phyloP scores from a whole-genome alignment of 1,140 invertebrate species.

The Pseudomyrmex cubaensis region DNA sequence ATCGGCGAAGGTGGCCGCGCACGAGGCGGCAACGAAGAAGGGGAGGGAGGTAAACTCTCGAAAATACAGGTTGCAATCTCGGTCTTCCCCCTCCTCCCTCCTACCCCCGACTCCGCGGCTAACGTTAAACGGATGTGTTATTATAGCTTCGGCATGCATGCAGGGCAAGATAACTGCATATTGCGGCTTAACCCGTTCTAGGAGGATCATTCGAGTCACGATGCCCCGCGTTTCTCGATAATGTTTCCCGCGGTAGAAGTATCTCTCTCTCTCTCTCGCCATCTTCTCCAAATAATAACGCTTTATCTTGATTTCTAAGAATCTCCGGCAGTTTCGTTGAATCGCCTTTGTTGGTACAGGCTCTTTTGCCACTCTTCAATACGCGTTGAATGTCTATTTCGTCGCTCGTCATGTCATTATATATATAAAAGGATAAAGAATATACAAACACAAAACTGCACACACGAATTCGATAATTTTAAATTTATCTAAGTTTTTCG shows the following conservation, averaged over 20 bases:
- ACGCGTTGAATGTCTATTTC: not conserved
- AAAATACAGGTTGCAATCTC: conserved; percentile 64
- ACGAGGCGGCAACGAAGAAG: not conserved
- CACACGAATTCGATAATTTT: not conserved
- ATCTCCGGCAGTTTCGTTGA: not conserved
- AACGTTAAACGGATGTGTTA: conserved; percentile 67
- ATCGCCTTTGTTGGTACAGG: not conserved
- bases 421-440: not conserved
- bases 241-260: conserved; percentile 35
- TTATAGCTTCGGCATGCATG: conserved; percentile 65
- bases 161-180: conserved; percentile 70
- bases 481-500: not conserved
- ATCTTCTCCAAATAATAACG: conserved; percentile 46
- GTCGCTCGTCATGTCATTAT: not conserved
- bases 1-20: conserved; percentile 22
- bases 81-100: not conserved
- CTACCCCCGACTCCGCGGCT: conserved; percentile 17
- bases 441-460: not conserved
- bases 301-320: conserved; percentile 47
- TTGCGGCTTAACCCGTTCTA: conserved; percentile 65
- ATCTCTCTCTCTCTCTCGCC: conserved; percentile 15
- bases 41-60: conserved; percentile 33
- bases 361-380: not conserved
- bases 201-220: conserved; percentile 46
- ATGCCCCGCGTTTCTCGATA: conserved; percentile 37